A percentile compares a stretch with the other conserved stretches of the same genome.
phyloP scores from a whole-genome alignment of 2,113 vertebrate species.

The Geococcyx californianus region DNA sequence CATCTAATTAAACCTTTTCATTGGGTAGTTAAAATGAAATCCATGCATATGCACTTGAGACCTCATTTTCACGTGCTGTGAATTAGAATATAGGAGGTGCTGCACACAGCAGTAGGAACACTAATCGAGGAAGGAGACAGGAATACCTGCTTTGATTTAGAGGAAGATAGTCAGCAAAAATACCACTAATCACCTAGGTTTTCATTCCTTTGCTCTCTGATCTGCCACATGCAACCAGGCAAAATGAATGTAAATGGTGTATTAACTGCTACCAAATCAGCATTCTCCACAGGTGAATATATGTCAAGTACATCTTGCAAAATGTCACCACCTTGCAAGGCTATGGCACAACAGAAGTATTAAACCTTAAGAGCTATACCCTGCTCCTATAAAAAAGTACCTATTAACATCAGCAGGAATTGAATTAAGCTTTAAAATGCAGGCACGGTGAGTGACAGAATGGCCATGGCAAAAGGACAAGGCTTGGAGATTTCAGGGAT shows the following conservation, averaged over 20 bases:
- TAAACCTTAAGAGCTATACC: background rate
- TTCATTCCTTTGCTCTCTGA: conserved; percentile 51
- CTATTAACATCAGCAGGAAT: background rate
- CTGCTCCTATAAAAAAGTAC: background rate
- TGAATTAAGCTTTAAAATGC: conserved; percentile 19
- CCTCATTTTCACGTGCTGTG: conserved; percentile 32
- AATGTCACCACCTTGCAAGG: background rate
- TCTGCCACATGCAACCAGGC: conserved; percentile 24
- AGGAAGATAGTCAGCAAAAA: conserved; percentile 52
- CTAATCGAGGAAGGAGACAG: conserved; percentile 24
- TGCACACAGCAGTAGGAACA: background rate
- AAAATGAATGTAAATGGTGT: conserved; percentile 20
- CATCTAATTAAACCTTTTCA: conserved; percentile 53
- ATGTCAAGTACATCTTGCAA: conserved; percentile 24
- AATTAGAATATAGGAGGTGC: conserved; percentile 28
- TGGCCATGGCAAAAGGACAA: background rate
- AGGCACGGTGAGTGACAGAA: background rate
- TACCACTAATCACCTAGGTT: conserved; percentile 5
- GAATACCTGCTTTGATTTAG: conserved; percentile 47
- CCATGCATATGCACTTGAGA: background rate
- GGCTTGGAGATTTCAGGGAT: background rate
- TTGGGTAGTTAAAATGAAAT: conserved; percentile 16
- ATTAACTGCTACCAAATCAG: conserved; percentile 42
- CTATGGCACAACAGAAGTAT: accelerated
- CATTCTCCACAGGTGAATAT: background rate